Base-by-base conservation (phyloP, 2,797 vertebrate genomes). In the Knipowitschia caucasica region DNA sequence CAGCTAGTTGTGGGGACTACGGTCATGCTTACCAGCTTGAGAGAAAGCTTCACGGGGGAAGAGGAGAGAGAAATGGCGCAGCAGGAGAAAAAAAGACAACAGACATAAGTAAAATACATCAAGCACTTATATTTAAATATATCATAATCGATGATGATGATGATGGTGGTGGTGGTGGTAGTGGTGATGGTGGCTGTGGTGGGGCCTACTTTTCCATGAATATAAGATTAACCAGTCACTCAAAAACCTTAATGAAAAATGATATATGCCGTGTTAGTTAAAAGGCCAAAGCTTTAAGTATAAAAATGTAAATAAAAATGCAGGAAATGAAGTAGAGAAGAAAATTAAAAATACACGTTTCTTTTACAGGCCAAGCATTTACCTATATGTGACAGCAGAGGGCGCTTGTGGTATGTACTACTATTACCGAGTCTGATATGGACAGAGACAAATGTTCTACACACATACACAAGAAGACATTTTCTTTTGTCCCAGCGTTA, bases 21-120 rank as follows among this genome's bases (percentile, higher is more conserved):
- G 75, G 75, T 90, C 88, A 89, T 92, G 91, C 91, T 92, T 92
- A 92, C 91, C 91, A 92, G 89, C 89, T 91, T 92, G 75, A 92
- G 89, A 89, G 91, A 92, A 87, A 92, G 91, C 91, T 92, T 91
- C 90, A 84, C 84, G 80, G 72, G n/a, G 64, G 53, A 53, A 39
- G 78, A 64, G 71, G 65, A 69, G 70, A 77, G 68, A 75, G 43
- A 82, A 87, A 83, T 73, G 71, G 65, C 56, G 64, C 62, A 69
- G 75, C 69, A 55, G 70, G 80, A 82, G 70, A 73, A 67, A 51
- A 78, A 80, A 70, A 85, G 68, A 86, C 67, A 87, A 89, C 83
- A 87, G 64, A 78, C 64, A 84, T 84, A 88, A 84, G 77, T 91
- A 84, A 78, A 43, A 43, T 14, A 78, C 79, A 90, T 94, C 91